Evolutionary conservation across 2,797 vertebrate genomes (phyloP).

Genomic region (Helarctos malayanus): DNA sequence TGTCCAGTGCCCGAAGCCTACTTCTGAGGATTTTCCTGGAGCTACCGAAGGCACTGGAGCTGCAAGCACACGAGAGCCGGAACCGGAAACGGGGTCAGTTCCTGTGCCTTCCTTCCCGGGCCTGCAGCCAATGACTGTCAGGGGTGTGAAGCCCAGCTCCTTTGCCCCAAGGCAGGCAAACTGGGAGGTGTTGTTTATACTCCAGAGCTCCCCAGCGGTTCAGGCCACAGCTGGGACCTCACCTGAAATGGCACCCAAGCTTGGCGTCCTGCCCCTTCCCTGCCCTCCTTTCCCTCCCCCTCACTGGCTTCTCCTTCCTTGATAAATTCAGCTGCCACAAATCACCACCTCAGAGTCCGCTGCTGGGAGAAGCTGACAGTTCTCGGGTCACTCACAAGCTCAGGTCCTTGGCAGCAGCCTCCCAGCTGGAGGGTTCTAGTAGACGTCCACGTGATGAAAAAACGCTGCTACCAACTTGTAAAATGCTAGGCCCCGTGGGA

Average conservation of each 20-base stretch:
- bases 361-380: neutral
- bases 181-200: neutral
- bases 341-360: neutral
- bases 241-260: neutral
- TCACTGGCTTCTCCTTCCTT: neutral
- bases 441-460: neutral
- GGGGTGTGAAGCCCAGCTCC: neutral
- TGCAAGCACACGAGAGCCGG: neutral
- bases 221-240: too few species aligned
- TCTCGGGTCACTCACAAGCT: neutral
- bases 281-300: neutral
- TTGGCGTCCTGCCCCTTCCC: neutral
- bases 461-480: neutral
- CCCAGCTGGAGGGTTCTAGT: neutral
- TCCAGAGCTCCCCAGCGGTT: neutral
- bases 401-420: neutral
- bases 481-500: neutral
- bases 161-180: neutral
- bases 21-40: neutral
- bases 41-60: too few species aligned
- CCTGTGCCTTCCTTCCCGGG: neutral
- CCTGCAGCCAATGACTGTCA: neutral
- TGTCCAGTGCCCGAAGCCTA: neutral
- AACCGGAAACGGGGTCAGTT: neutral
- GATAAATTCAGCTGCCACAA: neutral